These are phyloP conservation scores for Agrilus planipennis DNA, from an alignment of 1,140 invertebrate genomes.

Conservation along the genomic window DNA sequence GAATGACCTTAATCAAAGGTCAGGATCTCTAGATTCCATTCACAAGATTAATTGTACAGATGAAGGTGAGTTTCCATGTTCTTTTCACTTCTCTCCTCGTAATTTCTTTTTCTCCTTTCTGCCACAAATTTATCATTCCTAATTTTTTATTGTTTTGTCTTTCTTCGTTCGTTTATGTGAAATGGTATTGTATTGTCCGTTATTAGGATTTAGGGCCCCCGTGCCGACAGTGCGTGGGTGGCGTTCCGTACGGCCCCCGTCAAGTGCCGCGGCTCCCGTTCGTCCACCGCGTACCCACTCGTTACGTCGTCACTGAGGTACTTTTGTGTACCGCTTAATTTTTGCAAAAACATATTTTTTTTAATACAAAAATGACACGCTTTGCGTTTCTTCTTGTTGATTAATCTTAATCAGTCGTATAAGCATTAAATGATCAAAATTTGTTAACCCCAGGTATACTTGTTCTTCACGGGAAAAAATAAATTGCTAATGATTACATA, in stretches of 20 bases:
- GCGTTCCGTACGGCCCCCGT: slow-evolving; percentile 30
- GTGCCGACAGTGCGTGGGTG: slow-evolving; percentile 27
- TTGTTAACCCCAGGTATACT: too few relatives aligned
- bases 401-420: too few relatives aligned
- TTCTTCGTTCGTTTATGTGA: neutral
- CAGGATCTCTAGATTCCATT: slow-evolving; percentile 49
- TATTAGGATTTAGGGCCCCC: slow-evolving; percentile 21
- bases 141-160: slow-evolving; percentile 2
- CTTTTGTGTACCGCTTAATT: slow-evolving; percentile 10
- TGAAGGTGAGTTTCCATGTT: slow-evolving; percentile 40
- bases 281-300: slow-evolving; percentile 28
- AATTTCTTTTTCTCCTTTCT: too few relatives aligned
- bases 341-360: too few relatives aligned
- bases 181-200: slow-evolving; percentile 15
- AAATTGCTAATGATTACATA: too few relatives aligned
- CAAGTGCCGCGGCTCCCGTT: slow-evolving; percentile 26
- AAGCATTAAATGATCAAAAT: too few relatives aligned
- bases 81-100: neutral
- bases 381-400: too few relatives aligned
- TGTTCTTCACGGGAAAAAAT: too few relatives aligned
- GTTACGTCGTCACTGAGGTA: slow-evolving; percentile 10
- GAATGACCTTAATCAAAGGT: slow-evolving; percentile 19
- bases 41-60: slow-evolving; percentile 40
- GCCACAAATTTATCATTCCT: too few relatives aligned
- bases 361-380: too few relatives aligned